These are phyloP conservation scores for Sphaeridia pumilis DNA, from an alignment of 2,888 invertebrate genomes.

Conservation along the genomic window DNA sequence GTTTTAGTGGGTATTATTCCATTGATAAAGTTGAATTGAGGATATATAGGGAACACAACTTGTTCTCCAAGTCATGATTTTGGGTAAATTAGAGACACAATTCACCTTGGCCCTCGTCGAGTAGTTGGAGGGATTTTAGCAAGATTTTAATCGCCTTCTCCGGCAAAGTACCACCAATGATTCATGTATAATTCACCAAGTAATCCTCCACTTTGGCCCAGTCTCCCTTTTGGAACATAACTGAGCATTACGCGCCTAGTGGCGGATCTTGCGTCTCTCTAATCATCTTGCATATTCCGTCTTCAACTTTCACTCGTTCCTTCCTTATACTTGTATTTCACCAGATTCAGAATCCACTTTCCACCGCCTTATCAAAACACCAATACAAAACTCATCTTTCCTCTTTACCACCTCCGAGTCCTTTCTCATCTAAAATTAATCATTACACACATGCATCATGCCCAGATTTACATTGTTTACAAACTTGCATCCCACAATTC, in stretches of 20 bases:
- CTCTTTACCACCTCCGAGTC: neutral
- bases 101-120: no score
- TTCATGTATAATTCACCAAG: neutral
- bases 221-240: neutral
- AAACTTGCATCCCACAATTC: neutral
- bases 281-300: neutral
- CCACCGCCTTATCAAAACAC: neutral
- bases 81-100: no score
- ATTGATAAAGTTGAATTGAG: no score
- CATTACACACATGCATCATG: neutral
- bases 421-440: conserved; percentile 2
- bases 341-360: neutral
- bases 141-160: conserved; percentile 1
- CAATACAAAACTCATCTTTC: neutral
- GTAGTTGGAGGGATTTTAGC: conserved; percentile 2
- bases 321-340: neutral
- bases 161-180: neutral
- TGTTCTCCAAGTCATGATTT: no score
- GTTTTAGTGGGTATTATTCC: no score
- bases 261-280: neutral
- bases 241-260: neutral
- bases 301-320: neutral
- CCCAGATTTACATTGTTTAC: neutral
- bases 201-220: neutral
- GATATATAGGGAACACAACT: no score